phyloP scores from a whole-genome alignment of 2,797 vertebrate genomes.

The Anas bahamensis region DNA sequence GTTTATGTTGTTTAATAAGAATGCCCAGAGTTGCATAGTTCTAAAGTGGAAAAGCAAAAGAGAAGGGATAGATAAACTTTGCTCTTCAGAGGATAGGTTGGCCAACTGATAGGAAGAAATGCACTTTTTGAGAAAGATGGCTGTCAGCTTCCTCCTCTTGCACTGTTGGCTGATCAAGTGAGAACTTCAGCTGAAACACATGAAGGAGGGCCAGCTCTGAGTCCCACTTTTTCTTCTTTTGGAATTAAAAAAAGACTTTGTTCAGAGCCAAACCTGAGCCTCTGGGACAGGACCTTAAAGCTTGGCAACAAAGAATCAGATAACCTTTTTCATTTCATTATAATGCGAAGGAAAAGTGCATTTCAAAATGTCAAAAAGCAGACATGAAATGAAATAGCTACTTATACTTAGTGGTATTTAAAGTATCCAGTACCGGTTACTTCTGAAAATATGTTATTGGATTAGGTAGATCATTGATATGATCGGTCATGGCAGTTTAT shows the following conservation, averaged over 20 bases:
- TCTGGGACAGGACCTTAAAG: not conserved
- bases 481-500: not conserved
- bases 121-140: not conserved
- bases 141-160: not conserved
- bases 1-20: not conserved
- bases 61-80: not conserved
- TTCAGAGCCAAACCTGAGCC: not conserved
- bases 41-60: not conserved
- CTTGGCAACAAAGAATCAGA: not conserved
- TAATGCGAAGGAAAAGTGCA: not conserved
- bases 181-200: not conserved
- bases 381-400: not conserved
- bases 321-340: not conserved
- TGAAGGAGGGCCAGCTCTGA: not conserved
- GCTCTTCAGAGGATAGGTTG: not conserved
- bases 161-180: not conserved
- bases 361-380: not conserved
- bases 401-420: not conserved
- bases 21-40: not conserved
- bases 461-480: not conserved
- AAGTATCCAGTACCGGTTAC: not conserved
- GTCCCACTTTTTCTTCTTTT: not conserved
- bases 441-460: not conserved
- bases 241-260: not conserved
- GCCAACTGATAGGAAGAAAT: not conserved